Conservation (phyloP, 1,140 invertebrate species). For the Onthophagus taurus region DNA sequence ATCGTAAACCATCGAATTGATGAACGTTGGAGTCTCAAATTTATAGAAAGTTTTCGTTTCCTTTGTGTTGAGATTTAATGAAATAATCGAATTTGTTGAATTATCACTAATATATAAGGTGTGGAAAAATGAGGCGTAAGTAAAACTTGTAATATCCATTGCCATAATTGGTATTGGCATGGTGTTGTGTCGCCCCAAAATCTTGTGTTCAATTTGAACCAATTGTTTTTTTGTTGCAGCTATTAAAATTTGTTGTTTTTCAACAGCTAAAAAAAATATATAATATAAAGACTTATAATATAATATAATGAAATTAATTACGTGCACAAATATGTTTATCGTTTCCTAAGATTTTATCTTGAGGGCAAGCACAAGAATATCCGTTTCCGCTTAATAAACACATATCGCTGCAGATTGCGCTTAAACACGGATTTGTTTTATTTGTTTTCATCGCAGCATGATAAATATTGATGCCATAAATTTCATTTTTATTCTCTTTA, state of each 20-base stretch:
- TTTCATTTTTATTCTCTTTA: constrained; percentile 39
- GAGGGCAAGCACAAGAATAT: constrained; percentile 69
- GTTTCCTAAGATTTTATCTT: constrained; percentile 48
- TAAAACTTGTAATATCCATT: constrained; percentile 35
- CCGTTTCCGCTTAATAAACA: constrained; percentile 61
- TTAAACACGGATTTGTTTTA: constrained; percentile 58
- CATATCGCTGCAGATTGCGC: constrained; percentile 62
- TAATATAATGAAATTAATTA: constrained; percentile 20
- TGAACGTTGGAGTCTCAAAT: constrained; percentile 1
- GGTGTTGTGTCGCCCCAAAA: constrained; percentile 40
- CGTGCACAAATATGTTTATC: constrained; percentile 46
- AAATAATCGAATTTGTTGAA: neutral
- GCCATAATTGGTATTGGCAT: constrained; percentile 36
- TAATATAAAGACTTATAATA: constrained; percentile 1
- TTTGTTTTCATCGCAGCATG: constrained; percentile 50
- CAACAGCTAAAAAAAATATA: constrained; percentile 5
- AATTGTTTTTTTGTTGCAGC: constrained; percentile 35
- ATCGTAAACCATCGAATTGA: constrained; percentile 51
- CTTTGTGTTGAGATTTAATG: neutral
- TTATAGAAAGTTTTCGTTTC: neutral
- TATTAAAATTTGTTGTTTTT: constrained; percentile 37
- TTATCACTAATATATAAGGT: constrained; percentile 44
- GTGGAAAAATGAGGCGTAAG: constrained; percentile 39
- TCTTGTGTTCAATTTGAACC: constrained; percentile 40
- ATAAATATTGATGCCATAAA: constrained; percentile 58